Evolutionary conservation across 2,113 vertebrate species (phyloP), one percentile per base, ranked within the genome.

Genomic region (Pteropus alecto): DNA sequence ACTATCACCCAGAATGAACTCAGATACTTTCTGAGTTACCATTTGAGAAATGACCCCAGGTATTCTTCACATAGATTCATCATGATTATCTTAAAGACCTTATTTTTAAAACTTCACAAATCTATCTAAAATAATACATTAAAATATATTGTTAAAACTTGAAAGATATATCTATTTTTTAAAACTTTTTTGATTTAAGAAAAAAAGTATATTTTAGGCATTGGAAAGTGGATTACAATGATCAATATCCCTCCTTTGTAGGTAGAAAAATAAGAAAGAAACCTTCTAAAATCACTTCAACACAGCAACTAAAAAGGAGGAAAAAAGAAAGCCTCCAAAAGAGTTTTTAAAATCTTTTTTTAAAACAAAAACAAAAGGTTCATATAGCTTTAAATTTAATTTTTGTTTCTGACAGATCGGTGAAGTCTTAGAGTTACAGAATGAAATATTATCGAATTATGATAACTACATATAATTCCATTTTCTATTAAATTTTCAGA

Each of bases 401-500:
- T 94, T 88, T 95, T 92, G 67, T 51, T 76, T 89, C 48, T 81
- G 79, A 96, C 4, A 73, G 11, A 43, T 33, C 48, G 43, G 13
- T 94, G 24, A 85, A 28, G 65, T 54, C 35, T 94, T 90, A 48
- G 14, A 5, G 61, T 19, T 93, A 93, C 3, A 86, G 35, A 58
- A 82, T 46, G 30, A 88, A 93, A 86, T 63, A 94, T 38, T 71
- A 92, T 9, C 74, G 71, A 94, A 92, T 38, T 83, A 91, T 76
- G 41, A 58, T 41, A 89, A 71, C 7, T 78, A 77, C 19, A 19
- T 43, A n/a, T 33, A 96, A 90, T 77, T 58, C 67, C 54, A 30
- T 65, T 91, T 97, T 91, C 71, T 95, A 73, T 77, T 95, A 95
- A 95, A 97, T 94, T 97, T 97, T 90, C 65, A 84, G 67, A 78